Evolutionary conservation across 2,888 invertebrate genomes (phyloP), one percentile per base, ranked within the genome.

Genomic region (Arctia plantaginis): DNA sequence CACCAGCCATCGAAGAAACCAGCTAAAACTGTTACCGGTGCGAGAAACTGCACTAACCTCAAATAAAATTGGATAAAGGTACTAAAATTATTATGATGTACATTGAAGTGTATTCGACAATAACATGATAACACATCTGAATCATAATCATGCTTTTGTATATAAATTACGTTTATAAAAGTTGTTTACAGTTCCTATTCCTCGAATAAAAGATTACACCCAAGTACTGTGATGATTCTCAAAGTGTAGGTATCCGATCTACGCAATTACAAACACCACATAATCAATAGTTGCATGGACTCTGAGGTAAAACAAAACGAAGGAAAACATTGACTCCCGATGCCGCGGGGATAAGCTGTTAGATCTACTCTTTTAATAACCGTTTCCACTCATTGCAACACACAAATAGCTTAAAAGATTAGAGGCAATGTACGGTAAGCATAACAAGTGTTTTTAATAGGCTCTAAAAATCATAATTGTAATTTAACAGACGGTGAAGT

Each of bases 361-460:
- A 87, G 89, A 90, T 90, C 90, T 92, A 91, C 92, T 93, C 92
- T 93, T 94, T 94, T 94, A 94, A 94, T 94, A 93, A 91, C 92
- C 87, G 90, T 90, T 90, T 90, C 92, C 89, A 90, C 89, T 90
- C 89, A 90, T 91, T 85, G 89, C 87, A 87, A 90, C 92, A 92
- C 92, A 93, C 93, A 91, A 93, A 93, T 92, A 92, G 91, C 91
- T 91, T 89, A 91, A 93, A 92, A 93, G 92, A 94, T 93, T 93
- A 93, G 93, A 91, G 88, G 78, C 77, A 35, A 51, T 55, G 91
- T 93, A 94, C 72, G 12, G 93, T 83, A 72, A 8, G 88, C 91
- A 93, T 80, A 87, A 88, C 71, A 80, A 75, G 72, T 15, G 51
- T n/a, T 18, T 47, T 67, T 67, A 15, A 44, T 15, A 6, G 20